Conservation (phyloP, 2,797 vertebrate species). For the Anableps anableps region DNA sequence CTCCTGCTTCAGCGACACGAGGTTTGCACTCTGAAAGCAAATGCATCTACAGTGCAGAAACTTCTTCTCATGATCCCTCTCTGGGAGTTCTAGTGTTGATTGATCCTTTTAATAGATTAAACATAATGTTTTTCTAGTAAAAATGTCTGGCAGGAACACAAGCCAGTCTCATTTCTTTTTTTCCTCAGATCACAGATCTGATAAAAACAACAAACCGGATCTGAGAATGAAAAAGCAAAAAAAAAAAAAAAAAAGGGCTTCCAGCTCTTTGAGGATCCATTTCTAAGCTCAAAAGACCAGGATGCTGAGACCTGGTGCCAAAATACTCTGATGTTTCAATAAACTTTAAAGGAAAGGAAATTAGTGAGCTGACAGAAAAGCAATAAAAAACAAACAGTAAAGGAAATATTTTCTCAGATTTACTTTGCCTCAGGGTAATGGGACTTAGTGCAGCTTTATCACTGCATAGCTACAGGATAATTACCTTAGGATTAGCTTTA, state of each 20-base stretch:
- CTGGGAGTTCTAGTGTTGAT: slow-evolving; percentile 32
- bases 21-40: slow-evolving; percentile 26
- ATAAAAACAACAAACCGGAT: slow-evolving; percentile 41
- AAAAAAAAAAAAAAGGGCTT: slow-evolving; percentile 4
- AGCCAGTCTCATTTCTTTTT: slow-evolving; percentile 27
- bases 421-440: neutral
- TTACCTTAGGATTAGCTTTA: neutral
- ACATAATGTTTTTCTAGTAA: slow-evolving; percentile 24
- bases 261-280: slow-evolving; percentile 17
- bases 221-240: slow-evolving; percentile 30
- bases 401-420: slow-evolving; percentile 11
- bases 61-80: slow-evolving; percentile 45
- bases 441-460: neutral
- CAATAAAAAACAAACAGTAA: slow-evolving; percentile 5
- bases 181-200: slow-evolving; percentile 22
- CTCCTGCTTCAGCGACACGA: slow-evolving; percentile 3
- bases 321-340: slow-evolving; percentile 12
- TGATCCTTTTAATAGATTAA: slow-evolving; percentile 53
- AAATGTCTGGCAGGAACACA: slow-evolving; percentile 32
- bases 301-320: slow-evolving; percentile 25
- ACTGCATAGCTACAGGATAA: neutral
- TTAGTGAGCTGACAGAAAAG: slow-evolving; percentile 15
- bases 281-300: slow-evolving; percentile 4
- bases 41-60: slow-evolving; percentile 27
- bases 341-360: slow-evolving; percentile 15